phyloP scores from a whole-genome alignment of 2,888 invertebrate species.

The Rhabditoides inermis region DNA sequence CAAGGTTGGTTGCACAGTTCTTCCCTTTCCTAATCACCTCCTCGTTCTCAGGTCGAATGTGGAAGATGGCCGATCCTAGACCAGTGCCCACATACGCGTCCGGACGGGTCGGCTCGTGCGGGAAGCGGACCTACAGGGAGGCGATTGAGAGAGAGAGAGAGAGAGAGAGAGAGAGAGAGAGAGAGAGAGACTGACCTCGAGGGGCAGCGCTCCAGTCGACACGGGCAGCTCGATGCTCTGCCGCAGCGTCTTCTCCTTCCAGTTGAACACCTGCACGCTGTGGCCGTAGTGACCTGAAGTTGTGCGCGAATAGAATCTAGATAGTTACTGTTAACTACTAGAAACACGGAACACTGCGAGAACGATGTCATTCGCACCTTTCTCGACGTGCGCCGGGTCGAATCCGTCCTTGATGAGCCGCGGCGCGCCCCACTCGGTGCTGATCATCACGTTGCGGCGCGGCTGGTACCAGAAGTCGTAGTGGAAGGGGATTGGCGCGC shows the following conservation, averaged over 20 bases:
- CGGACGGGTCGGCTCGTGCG: conserved; percentile 77
- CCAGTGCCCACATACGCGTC: conserved; percentile 86
- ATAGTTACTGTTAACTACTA: too few relatives aligned
- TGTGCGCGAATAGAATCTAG: too few relatives aligned
- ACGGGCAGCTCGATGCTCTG: conserved; percentile 78
- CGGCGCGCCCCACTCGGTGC: conserved; percentile 88
- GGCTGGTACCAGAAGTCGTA: conserved; percentile 63
- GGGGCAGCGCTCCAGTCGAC: conserved; percentile 72
- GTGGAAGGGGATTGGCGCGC: conserved; percentile 70
- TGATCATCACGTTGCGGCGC: conserved; percentile 77
- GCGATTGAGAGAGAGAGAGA: too few relatives aligned
- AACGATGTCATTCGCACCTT: too few relatives aligned
- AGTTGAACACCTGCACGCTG: conserved; percentile 77
- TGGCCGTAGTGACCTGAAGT: conserved; percentile 69
- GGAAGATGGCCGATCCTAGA: conserved; percentile 71
- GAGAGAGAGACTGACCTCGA: too few relatives aligned
- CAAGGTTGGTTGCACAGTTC: too few relatives aligned
- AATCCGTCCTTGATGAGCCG: conserved; percentile 68
- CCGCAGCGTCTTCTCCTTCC: conserved; percentile 70
- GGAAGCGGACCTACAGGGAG: too few relatives aligned
- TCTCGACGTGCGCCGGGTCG: conserved; percentile 56
- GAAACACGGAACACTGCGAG: too few relatives aligned
- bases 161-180: too few relatives aligned
- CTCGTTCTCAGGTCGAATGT: conserved; percentile 59
- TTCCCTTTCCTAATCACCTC: conserved; percentile 23